phyloP scores from a whole-genome alignment of 2,113 vertebrate genomes.

The Agelaius phoeniceus region DNA sequence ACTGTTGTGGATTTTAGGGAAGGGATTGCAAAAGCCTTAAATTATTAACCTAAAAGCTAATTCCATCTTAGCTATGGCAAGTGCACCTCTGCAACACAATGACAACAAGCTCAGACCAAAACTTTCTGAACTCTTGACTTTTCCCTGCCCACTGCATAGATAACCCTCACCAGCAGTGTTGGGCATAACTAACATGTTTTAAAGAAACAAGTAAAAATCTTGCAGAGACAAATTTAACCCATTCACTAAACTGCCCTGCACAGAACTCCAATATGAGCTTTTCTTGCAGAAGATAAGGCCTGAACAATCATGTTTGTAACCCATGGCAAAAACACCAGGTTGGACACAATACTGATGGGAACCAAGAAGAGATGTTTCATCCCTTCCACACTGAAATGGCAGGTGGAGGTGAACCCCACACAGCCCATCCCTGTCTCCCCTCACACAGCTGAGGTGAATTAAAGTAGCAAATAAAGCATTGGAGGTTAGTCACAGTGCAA shows the following conservation, averaged over 20 bases:
- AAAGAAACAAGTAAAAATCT: neutral
- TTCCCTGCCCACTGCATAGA: neutral
- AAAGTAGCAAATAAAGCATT: neutral
- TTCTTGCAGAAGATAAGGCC: neutral
- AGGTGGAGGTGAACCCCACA: neutral
- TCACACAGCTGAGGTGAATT: neutral
- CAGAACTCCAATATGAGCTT: neutral
- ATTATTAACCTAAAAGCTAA: neutral
- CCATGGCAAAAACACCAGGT: neutral
- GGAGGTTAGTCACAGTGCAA: neutral
- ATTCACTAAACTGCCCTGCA: neutral
- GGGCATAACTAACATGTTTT: neutral
- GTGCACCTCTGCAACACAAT: neutral
- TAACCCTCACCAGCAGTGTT: neutral
- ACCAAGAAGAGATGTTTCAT: neutral
- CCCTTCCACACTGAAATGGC: neutral
- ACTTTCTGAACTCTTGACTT: neutral
- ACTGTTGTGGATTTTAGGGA: neutral
- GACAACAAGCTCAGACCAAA: neutral
- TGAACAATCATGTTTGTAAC: neutral
- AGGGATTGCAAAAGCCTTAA: neutral
- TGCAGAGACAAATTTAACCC: neutral
- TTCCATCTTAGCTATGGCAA: neutral
- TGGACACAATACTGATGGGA: neutral
- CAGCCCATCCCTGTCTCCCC: neutral